Conservation (phyloP, 2,888 invertebrate genomes). For the Philopedon plagiatum region DNA sequence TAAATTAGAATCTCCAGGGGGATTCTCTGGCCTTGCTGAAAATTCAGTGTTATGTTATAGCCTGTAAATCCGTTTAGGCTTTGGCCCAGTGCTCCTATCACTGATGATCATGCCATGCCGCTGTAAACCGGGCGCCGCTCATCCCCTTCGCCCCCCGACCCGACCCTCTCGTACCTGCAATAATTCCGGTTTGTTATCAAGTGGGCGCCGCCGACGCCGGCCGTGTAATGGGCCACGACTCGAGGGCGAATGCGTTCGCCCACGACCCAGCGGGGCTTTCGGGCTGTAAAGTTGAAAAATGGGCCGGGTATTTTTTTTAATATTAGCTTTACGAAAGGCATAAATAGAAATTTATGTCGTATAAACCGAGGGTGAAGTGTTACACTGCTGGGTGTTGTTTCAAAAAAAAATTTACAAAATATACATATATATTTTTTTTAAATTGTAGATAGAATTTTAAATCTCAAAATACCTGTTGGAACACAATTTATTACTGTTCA, state of each 20-base stretch:
- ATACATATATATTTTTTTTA: too few relatives aligned
- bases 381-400: too few relatives aligned
- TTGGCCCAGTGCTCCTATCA: constrained; percentile 19
- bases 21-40: too few relatives aligned
- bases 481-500: too few relatives aligned
- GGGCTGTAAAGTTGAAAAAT: neutral
- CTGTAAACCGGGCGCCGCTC: constrained; percentile 27
- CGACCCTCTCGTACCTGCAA: constrained; percentile 32
- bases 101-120: constrained; percentile 36
- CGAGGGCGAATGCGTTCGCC: constrained; percentile 3
- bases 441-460: too few relatives aligned
- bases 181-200: constrained; percentile 44
- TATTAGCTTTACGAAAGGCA: neutral
- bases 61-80: constrained; percentile 17
- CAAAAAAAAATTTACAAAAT: too few relatives aligned
- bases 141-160: neutral
- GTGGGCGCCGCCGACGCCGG: constrained; percentile 34
- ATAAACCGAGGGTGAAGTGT: too few relatives aligned
- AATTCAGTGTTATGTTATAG: neutral
- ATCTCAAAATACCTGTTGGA: too few relatives aligned
- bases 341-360: too few relatives aligned
- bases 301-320: neutral
- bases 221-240: constrained; percentile 28
- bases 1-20: too few relatives aligned
- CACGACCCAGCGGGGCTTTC: neutral